phyloP scores from a whole-genome alignment of 2,797 vertebrate genomes.

The Pitangus sulphuratus region DNA sequence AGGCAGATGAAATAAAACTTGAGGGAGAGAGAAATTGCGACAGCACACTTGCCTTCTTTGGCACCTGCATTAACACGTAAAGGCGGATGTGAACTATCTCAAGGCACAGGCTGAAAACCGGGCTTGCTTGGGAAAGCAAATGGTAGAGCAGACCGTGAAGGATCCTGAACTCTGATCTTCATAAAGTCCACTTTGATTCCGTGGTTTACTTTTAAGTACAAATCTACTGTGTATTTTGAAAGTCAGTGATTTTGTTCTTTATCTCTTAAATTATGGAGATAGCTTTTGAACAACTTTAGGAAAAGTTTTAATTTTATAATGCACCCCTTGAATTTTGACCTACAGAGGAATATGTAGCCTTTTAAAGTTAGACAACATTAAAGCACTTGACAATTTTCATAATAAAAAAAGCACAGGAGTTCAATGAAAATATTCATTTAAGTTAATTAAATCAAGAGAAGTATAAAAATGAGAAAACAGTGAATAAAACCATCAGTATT shows the following conservation, averaged over 20 bases:
- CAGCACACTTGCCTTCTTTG: background rate
- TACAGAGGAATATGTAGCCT: background rate
- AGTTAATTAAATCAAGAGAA: constrained; percentile 48
- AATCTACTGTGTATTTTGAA: background rate
- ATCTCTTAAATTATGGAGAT: background rate
- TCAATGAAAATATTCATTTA: background rate
- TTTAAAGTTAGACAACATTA: background rate
- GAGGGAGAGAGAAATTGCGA: background rate
- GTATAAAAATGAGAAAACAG: background rate
- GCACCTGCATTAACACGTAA: background rate
- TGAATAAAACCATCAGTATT: background rate
- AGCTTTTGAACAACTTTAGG: background rate
- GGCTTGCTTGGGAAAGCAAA: background rate
- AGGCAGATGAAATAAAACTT: background rate
- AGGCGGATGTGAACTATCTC: background rate
- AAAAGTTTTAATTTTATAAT: background rate
- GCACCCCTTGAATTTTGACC: background rate
- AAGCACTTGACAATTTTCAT: background rate
- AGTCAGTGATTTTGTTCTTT: background rate
- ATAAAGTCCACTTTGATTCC: background rate
- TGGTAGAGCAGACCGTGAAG: background rate
- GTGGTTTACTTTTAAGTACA: background rate
- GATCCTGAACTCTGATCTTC: background rate
- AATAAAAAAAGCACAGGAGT: background rate
- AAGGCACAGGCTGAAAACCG: background rate